Evolutionary conservation across 2,888 invertebrate species (phyloP).

Genomic region (Amphipyra tragopoginis): DNA sequence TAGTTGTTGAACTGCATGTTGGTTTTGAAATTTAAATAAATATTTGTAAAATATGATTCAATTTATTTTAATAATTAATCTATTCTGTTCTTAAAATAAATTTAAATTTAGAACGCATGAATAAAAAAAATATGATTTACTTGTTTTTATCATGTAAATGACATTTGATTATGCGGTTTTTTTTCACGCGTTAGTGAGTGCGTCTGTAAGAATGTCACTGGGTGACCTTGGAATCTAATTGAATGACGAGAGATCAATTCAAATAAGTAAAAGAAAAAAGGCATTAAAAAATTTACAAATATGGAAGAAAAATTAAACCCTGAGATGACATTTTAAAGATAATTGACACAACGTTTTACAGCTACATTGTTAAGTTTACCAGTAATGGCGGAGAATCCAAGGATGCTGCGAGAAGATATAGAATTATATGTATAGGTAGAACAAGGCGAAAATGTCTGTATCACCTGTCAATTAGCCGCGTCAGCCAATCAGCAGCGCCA

Average conservation of each 20-base stretch:
- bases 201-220: conserved; percentile 33
- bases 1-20: not conserved
- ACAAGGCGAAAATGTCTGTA: conserved; percentile 21
- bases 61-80: not conserved
- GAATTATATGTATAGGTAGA: not conserved
- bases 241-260: not conserved
- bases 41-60: not conserved
- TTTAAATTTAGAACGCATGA: not conserved
- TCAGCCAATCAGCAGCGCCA: conserved; percentile 20
- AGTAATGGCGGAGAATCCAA: not conserved
- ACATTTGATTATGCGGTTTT: conserved; percentile 6
- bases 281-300: too few species aligned
- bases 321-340: too few species aligned
- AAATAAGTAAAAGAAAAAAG: too few species aligned
- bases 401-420: not conserved
- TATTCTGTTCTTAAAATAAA: too few species aligned
- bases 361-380: too few species aligned
- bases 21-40: not conserved
- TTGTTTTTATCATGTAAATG: conserved; percentile 1
- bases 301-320: too few species aligned
- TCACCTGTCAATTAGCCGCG: conserved; percentile 34
- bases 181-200: conserved; percentile 22
- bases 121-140: not conserved
- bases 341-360: too few species aligned
- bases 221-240: conserved; percentile 38